Evolutionary conservation across 2,113 vertebrate genomes (phyloP), one percentile per base, ranked within the genome.

Genomic region (Poeciliopsis occidentalis): DNA sequence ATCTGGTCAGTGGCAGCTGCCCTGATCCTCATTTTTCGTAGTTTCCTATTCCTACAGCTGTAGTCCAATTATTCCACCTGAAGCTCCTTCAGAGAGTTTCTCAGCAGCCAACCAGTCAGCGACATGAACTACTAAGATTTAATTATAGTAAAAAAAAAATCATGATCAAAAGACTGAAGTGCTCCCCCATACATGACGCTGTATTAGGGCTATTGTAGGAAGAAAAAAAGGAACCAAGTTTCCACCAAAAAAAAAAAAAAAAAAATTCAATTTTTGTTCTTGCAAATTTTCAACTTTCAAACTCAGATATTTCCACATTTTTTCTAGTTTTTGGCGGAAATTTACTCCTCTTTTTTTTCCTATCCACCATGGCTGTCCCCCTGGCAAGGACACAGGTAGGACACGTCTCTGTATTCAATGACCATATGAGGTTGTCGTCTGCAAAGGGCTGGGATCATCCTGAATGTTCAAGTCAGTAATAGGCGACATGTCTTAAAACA

Each of bases 31-130:
- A n/a, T 1, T 57, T 3, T 5, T 19, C 17, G 19, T 47, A 5
- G 13, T 47, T 5, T 47, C 17, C 2, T 8, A 6, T 24, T 57
- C 26, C 1, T 44, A 47, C 26, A 62, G 19, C 26, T 47, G 44
- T 1, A 17, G 44, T 47, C 44, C 17, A 47, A 19, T 19, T 47
- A 17, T 47, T 47, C 39, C 13, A 12, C 13, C 11, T 30, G 27
- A 32, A 64, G 61, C 51, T 64, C 39, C 2, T 64, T 65, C n/a
- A 22, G 7, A 5, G 13, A 47, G 17, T 8, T 75, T 87, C 63
- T 67, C 54, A 44, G 69, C 69, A 37, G 73, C 70, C 80, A 66
- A 67, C 83, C 74, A 82, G 85, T 84, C 86, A 87, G 87, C 8
- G 71, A 87, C 88, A 54, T 37, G 32, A 67, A 77, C 70, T 65